Evolutionary conservation across 2,888 invertebrate species (phyloP), one percentile per base, ranked within the genome.

Genomic region (Criorhina ranunculi): DNA sequence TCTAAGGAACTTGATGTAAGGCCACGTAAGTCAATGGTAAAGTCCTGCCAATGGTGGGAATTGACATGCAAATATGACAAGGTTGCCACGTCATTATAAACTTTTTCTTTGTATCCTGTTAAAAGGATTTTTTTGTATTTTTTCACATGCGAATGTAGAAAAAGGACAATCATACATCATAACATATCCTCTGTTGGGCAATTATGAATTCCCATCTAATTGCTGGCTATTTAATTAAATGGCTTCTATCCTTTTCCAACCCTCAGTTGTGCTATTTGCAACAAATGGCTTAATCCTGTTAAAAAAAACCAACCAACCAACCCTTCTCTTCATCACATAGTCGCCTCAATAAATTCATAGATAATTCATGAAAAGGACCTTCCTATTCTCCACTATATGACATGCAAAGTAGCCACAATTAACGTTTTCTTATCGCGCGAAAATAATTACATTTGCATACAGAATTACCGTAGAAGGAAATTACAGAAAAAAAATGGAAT

Each of bases 381-480:
- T 64, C 44, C 29, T 5, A 29, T 6, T n/a, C 53, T 11, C 44
- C 17, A n/a, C 7, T 33, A 29, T 80, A 85, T 80, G 85, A 85
- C 85, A 85, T 85, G 85, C 76, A 70, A 85, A 85, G 85, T 80
- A 60, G 76, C 55, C 80, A 70, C 85, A 80, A 85, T 85, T 85
- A 85, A 80, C 75, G 75, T 73, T 83, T 80, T 76, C 80, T 85
- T 85, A 85, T 85, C 85, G 75, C 85, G 79, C 73, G 57, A 75
- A 70, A 75, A 85, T 85, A 85, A 85, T 80, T 85, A 85, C 85
- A 85, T 85, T 85, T 85, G 85, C 85, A 80, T 76, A 80, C 85
- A 62, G 80, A 60, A 70, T 70, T 80, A 80, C n/a, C 75, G 75
- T 64, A 29, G 51, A 75, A 12, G 46, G 62, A 49, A 67, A 62